These are phyloP conservation scores for Rissa tridactyla DNA, from an alignment of 2,113 vertebrate species.

Conservation along the genomic window DNA sequence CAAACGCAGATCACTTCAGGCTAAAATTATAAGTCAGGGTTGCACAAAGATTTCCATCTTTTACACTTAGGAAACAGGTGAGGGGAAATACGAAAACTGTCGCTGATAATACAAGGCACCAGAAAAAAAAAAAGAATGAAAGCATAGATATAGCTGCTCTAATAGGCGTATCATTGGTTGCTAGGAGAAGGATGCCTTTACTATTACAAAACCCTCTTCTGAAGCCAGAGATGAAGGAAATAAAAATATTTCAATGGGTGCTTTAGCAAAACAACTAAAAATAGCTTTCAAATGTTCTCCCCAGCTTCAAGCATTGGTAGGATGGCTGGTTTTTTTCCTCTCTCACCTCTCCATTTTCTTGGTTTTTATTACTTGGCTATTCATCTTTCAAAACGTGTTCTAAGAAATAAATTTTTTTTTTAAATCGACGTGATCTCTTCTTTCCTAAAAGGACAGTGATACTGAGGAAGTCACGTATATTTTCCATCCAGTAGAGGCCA, in stretches of 20 bases:
- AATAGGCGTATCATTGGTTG: constrained; percentile 2
- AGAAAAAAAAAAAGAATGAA: neutral
- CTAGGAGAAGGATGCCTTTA: constrained; percentile 32
- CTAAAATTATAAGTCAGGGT: constrained; percentile 24
- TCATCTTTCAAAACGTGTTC: neutral
- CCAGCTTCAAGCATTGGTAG: neutral
- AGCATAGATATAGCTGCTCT: neutral
- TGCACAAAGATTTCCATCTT: constrained; percentile 7
- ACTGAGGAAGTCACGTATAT: neutral
- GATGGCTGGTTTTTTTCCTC: accelerated
- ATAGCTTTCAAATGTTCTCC: neutral
- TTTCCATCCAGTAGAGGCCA: neutral
- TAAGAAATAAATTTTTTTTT: neutral
- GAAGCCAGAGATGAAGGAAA: neutral
- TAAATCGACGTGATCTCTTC: neutral
- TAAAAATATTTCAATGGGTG: neutral
- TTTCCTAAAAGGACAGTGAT: neutral
- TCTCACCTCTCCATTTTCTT: neutral
- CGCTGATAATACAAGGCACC: neutral
- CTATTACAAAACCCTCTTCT: constrained; percentile 27
- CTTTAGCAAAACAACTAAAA: neutral
- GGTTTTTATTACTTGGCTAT: neutral
- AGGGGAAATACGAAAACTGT: constrained; percentile 16
- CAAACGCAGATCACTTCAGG: constrained; percentile 32
- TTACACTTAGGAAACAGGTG: constrained; percentile 5